Evolutionary conservation across 2,888 invertebrate genomes (phyloP).

Genomic region (Dryomyza anilis): DNA sequence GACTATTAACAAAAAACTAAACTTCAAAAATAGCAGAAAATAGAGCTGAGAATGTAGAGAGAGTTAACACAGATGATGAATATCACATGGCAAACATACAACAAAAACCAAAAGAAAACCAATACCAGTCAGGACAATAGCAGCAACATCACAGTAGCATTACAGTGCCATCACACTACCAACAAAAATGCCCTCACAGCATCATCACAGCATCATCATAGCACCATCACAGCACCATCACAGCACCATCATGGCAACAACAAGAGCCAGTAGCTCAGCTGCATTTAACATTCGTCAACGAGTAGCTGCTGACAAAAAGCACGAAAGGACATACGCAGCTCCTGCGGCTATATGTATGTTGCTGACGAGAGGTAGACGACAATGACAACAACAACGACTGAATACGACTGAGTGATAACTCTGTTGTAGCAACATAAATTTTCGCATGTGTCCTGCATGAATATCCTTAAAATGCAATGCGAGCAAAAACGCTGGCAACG

Average conservation of each 20-base stretch:
- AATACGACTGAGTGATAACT: slow-evolving; percentile 44
- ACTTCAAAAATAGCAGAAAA: not conserved
- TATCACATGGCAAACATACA: slow-evolving; percentile 47
- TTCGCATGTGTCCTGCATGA: slow-evolving; percentile 36
- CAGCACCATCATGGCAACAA: too few relatives aligned
- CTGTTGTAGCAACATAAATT: slow-evolving; percentile 42
- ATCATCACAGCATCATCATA: too few relatives aligned
- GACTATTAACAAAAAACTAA: too few relatives aligned
- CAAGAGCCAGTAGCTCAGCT: too few relatives aligned
- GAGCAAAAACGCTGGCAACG: slow-evolving; percentile 27
- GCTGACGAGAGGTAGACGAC: too few relatives aligned
- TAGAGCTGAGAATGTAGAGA: slow-evolving; percentile 8
- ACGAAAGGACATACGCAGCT: too few relatives aligned
- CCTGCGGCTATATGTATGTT: too few relatives aligned
- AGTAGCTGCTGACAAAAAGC: too few relatives aligned
- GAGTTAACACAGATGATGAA: slow-evolving; percentile 51
- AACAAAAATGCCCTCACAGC: too few relatives aligned
- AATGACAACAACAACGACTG: too few relatives aligned
- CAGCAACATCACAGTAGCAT: slow-evolving; percentile 39
- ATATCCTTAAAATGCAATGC: slow-evolving; percentile 27
- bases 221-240: too few relatives aligned
- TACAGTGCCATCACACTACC: slow-evolving; percentile 39
- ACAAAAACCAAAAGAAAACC: slow-evolving; percentile 34
- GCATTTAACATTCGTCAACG: too few relatives aligned
- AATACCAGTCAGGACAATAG: slow-evolving; percentile 24